Evolutionary conservation across 2,888 invertebrate species (phyloP).

Genomic region (Cephus sareptanus): DNA sequence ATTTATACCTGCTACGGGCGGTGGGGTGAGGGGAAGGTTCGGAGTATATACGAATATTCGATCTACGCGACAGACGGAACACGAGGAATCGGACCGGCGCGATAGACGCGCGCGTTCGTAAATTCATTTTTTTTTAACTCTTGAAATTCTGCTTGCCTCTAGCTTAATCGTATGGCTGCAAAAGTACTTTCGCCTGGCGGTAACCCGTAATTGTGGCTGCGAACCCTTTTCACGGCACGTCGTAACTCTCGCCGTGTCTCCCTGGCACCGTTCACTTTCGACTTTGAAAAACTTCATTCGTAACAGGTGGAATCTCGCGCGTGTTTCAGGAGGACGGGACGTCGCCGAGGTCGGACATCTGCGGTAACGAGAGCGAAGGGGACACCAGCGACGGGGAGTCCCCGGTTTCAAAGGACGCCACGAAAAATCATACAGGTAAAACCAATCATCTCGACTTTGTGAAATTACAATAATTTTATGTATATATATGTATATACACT

Average conservation of each 20-base stretch:
- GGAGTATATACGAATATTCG: not conserved
- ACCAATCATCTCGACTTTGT: not conserved
- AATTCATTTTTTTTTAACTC: not conserved
- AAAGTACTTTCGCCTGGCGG: not conserved
- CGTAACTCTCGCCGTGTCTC: not conserved
- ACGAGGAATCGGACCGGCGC: not conserved
- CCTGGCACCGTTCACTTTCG: not conserved
- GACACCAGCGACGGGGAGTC: slow-evolving; percentile 62
- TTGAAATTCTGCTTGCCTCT: not conserved
- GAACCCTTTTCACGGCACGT: not conserved
- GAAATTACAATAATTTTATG: not conserved
- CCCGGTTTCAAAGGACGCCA: slow-evolving; percentile 53
- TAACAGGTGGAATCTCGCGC: not conserved
- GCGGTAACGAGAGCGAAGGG: slow-evolving; percentile 61
- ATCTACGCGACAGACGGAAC: not conserved
- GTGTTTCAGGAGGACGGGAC: slow-evolving; percentile 58
- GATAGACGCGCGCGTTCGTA: not conserved
- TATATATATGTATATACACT: not conserved
- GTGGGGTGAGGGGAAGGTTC: not conserved
- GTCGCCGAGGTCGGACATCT: slow-evolving; percentile 60
- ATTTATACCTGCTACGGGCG: not conserved
- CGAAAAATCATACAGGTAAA: slow-evolving; percentile 59
- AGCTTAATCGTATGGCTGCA: not conserved
- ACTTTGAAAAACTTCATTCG: not conserved
- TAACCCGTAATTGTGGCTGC: not conserved